Base-by-base conservation (phyloP, 2,797 vertebrate genomes). In the Heteromormyrus szaboi region DNA sequence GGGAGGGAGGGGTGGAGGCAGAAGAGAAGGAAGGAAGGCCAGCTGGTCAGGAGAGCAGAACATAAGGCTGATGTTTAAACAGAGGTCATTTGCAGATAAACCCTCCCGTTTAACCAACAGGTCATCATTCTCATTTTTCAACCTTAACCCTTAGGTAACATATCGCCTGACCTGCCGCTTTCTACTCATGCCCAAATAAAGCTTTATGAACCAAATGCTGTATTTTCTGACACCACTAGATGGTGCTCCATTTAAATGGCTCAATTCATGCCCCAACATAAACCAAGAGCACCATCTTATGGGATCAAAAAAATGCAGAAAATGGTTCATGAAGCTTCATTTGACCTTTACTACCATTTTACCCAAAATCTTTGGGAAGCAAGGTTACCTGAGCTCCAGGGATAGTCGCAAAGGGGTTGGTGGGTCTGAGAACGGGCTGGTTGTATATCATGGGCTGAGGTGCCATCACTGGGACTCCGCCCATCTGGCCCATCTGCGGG, bases 371-470 rank as follows among this genome's bases (percentile, higher is more conserved):
- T 19, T 37, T 44, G 17, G 37, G 41, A 29, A 25, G 9, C 72
- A 6, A 44, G 29, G 53, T 94, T 94, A 98, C 97, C 96, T 98
- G 96, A 93, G 97, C 95, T 95, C 97, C 97, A 91, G 95, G 96
- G 88, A 97, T 95, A 89, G 94, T 95, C 93, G 96, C 95, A 92
- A 98, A 97, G 68, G 96, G 96, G 91, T 97, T 98, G 91, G 95
- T 97, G 92, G 96, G 96, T 94, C 97, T 96, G 93, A 98, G 96
- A 93, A 96, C 96, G 90, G 96, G 95, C 92, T 97, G 97, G 65
- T 95, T 96, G 90, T 97, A 97, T 96, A 97, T 96, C 94, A 97
- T 94, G 92, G 96, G 95, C 94, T 97, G 97, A 14, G 97, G 95
- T 93, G 96, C 93, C 95, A 97, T 97, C 94, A 97, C 95, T 90